Evolutionary conservation across 2,888 invertebrate genomes (phyloP), one percentile per base, ranked within the genome.

Genomic region (Catocala fraxini): DNA sequence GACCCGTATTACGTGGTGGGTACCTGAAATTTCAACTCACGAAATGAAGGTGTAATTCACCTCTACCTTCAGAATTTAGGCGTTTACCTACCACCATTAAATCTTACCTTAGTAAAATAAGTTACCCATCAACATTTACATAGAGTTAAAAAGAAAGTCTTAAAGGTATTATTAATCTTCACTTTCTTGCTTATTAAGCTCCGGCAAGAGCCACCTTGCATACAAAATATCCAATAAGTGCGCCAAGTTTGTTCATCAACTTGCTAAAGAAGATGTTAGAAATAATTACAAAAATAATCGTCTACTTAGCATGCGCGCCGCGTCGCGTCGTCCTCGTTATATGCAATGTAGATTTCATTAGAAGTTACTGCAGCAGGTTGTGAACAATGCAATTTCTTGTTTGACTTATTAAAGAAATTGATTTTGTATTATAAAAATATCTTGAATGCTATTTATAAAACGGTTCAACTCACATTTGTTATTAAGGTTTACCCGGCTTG

Each of bases 271-370:
- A 68, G 70, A 73, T 71, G 71, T 73, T 71, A 75, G 75, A 80
- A 82, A 81, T 79, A 81, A 79, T 81, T 81, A 82, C 63, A 74
- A 80, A 82, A 80, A 80, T 79, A 79, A 78, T 73, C 59, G 48
- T 46, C 53, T 56, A 53, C 73, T 82, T 76, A 77, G 65, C 71
- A 82, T 81, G 79, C 82, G 61, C 68, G 63, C 6, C 57, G 51
- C 45, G 68, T 62, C 41, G 47, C 63, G 53, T 69, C 65, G 51
- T 66, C 51, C 61, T 39, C 12, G 61, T 69, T 72, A 42, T 71
- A 76, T 72, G 71, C 70, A 73, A 73, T 75, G 75, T 65, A 69
- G 72, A 73, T 77, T 79, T 75, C 70, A 78, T 78, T 80, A 71
- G 59, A 72, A 39, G 7, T 39, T 39, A 39, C 7, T 39, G 35